A percentile compares a stretch with the other conserved stretches of the same genome.
Conservation (phyloP, 2,113 vertebrate genomes). For the Silurus asotus region DNA sequence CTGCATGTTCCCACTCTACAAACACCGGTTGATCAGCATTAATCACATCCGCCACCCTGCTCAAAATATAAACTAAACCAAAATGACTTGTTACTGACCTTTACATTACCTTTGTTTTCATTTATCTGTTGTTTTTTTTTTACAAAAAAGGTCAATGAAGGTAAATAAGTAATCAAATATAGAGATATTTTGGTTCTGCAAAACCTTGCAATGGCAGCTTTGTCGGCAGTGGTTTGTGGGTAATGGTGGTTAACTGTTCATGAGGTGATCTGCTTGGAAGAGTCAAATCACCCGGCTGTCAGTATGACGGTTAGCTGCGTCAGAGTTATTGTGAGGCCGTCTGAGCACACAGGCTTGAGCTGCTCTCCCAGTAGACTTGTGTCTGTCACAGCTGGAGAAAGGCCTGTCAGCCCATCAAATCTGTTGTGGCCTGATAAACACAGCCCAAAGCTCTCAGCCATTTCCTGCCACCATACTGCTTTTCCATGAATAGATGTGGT, state of each 20-base stretch:
- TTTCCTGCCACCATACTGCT: conserved; percentile 55
- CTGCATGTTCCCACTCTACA: conserved; percentile 53
- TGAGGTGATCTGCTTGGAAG: conserved; percentile 43
- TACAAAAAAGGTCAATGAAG: not conserved
- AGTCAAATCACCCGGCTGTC: conserved; percentile 73
- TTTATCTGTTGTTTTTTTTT: conserved; percentile 30
- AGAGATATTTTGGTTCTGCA: conserved; percentile 58
- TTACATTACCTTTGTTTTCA: conserved; percentile 25
- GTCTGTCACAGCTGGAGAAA: conserved; percentile 64
- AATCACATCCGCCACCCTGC: conserved; percentile 47
- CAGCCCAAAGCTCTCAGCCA: conserved; percentile 67
- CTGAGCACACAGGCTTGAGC: conserved; percentile 45
- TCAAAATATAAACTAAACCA: conserved; percentile 58
- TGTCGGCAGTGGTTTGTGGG: conserved; percentile 62
- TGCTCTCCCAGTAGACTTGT: conserved; percentile 61
- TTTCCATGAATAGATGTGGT: conserved; percentile 34
- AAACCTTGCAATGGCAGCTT: conserved; percentile 57
- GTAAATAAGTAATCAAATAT: conserved; percentile 52
- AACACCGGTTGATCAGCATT: conserved; percentile 55
- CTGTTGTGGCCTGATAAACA: conserved; percentile 72
- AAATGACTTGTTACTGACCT: conserved; percentile 38
- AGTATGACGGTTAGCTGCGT: conserved; percentile 64
- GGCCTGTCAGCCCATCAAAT: conserved; percentile 69
- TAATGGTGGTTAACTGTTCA: conserved; percentile 63
- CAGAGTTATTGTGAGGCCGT: conserved; percentile 66